phyloP scores from a whole-genome alignment of 2,797 vertebrate genomes.

The Molossus molossus region DNA sequence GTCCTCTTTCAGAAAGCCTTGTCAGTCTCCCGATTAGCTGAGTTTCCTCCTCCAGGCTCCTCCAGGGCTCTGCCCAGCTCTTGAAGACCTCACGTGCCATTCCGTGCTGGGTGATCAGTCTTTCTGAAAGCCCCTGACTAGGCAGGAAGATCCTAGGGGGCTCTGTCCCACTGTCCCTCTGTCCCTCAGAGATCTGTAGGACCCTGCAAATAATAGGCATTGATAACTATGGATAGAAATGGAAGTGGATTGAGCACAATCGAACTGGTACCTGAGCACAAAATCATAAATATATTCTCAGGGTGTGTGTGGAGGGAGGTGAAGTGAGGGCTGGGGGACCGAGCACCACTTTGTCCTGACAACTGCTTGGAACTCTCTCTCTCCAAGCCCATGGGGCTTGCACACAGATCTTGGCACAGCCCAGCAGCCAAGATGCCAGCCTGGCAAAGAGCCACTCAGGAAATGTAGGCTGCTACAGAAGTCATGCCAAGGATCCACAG shows the following conservation, averaged over 20 bases:
- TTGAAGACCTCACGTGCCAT: not conserved
- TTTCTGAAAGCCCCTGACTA: not conserved
- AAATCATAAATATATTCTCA: not conserved
- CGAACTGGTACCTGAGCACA: not conserved
- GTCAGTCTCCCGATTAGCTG: not conserved
- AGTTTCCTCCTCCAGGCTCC: fast-evolving
- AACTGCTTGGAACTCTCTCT: not conserved
- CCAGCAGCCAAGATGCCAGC: constrained; percentile 26
- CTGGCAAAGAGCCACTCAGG: constrained; percentile 64
- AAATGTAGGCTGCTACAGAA: constrained; percentile 26
- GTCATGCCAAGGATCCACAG: constrained; percentile 32
- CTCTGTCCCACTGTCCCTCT: not conserved
- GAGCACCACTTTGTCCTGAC: not conserved
- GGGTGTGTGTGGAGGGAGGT: not conserved
- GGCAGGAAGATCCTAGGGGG: not conserved
- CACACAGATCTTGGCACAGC: constrained; percentile 57
- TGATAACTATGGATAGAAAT: fast-evolving
- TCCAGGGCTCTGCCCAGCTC: not conserved
- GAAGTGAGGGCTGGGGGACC: not conserved
- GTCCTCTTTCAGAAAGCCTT: not conserved
- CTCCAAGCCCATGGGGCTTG: constrained; percentile 5
- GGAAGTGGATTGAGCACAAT: not conserved
- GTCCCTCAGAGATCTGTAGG: not conserved
- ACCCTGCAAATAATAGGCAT: not conserved
- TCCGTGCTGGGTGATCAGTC: not conserved